Evolutionary conservation across 2,888 invertebrate genomes (phyloP).

Genomic region (Cataglyphis albicans): DNA sequence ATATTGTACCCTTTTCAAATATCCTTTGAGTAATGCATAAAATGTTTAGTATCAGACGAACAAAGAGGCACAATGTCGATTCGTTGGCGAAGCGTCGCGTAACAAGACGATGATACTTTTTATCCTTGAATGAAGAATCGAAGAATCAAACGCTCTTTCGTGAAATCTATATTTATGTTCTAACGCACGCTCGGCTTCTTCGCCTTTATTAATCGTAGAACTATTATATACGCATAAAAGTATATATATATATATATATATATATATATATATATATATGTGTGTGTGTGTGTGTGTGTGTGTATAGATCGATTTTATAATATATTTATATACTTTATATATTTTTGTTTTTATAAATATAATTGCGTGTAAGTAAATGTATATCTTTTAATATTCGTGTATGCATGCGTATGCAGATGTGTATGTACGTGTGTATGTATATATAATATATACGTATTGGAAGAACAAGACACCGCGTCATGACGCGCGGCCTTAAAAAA

Average conservation of each 20-base stretch:
- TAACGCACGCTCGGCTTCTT: conserved; percentile 52
- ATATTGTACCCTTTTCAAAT: conserved; percentile 3
- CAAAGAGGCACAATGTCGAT: conserved; percentile 2
- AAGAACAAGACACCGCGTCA: conserved; percentile 83
- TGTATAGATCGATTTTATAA: conserved; percentile 58
- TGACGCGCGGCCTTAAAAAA: conserved; percentile 72
- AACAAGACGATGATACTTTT: conserved; percentile 15
- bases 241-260: conserved; percentile 43
- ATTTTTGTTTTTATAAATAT: conserved; percentile 54
- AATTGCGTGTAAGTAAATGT: conserved; percentile 48
- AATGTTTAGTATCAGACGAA: background rate
- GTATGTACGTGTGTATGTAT: conserved; percentile 50
- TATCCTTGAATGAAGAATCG: conserved; percentile 23
- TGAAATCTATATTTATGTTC: conserved; percentile 48
- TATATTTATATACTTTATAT: conserved; percentile 40
- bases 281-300: conserved; percentile 33
- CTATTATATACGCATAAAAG: conserved; percentile 64
- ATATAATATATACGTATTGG: conserved; percentile 76
- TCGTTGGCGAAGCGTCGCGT: conserved; percentile 50
- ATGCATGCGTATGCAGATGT: conserved; percentile 32
- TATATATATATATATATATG: conserved; percentile 23
- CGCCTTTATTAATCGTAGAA: conserved; percentile 64
- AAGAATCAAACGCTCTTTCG: conserved; percentile 8
- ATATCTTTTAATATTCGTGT: conserved; percentile 44
- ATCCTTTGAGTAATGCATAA: background rate